Evolutionary conservation across 2,888 invertebrate genomes (phyloP), one percentile per base, ranked within the genome.

Genomic region (Lysandra coridon): DNA sequence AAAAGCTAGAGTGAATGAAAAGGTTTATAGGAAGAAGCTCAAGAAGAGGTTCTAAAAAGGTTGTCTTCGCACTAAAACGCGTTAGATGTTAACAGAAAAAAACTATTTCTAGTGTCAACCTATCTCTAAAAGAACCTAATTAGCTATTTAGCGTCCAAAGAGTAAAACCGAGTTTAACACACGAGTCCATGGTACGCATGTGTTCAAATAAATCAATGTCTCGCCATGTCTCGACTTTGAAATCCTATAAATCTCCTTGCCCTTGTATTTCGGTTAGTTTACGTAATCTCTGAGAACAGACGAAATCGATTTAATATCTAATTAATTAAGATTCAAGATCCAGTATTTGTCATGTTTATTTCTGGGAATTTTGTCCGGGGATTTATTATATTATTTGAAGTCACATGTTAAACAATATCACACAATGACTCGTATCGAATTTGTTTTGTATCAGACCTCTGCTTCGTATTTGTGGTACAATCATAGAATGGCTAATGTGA

Each of bases 221-320:
- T 4, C 33, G 69, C 33, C 33, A 69, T 69, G 69, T 69, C 69
- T 14, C 69, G 69, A 33, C 33, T 69, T 69, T 69, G 5, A 69
- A 69, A 69, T 37, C 69, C 69, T 69, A 69, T 69, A 69, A 69
- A 69, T 69, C 69, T 37, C 33, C 69, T 33, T 69, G 69, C 69
- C 69, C 69, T 69, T 69, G 69, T 69, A 37, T 69, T 69, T 69
- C 69, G 64, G 23, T 64, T 64, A 12, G 69, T 69, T 69, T 69
- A 69, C 69, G 69, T 69, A 69, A 69, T 69, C 33, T 14, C 17
- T 69, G 37, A 69, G 69, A 69, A 69, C 69, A 69, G 69, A 69
- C 69, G 33, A 69, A 1, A 69, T 69, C 69, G 69, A 69, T 69
- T 69, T 33, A 1, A 33, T 33, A 69, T 37, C 33, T 37, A 37